Conservation (phyloP, 1,140 invertebrate species). For the Atopsyche davidsoni region DNA sequence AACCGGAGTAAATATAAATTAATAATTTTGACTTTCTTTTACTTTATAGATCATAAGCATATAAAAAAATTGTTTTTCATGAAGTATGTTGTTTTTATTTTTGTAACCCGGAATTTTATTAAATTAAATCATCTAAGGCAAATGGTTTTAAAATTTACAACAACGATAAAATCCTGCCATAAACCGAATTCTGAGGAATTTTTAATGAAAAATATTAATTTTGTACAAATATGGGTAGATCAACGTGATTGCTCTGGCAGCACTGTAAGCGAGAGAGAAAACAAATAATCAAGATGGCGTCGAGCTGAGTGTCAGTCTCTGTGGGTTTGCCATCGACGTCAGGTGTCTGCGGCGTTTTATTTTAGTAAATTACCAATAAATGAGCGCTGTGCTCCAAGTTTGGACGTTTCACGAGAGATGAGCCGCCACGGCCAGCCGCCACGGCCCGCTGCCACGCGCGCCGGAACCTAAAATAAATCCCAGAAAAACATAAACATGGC, state of each 20-base stretch:
- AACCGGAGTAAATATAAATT: no score
- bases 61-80: no score
- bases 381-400: not conserved
- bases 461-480: not conserved
- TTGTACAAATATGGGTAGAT: not conserved
- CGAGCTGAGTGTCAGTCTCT: not conserved
- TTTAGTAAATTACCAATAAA: no score
- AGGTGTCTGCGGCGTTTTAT: no score
- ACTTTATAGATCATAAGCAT: no score
- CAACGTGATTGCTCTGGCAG: not conserved
- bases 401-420: not conserved
- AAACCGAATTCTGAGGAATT: not conserved
- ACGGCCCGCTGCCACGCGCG: not conserved
- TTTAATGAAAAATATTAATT: not conserved
- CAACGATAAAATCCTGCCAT: not conserved
- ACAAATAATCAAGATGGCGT: conserved; percentile 17
- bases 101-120: not conserved
- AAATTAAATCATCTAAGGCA: not conserved
- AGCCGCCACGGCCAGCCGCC: not conserved
- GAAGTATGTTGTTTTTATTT: no score
- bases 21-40: no score
- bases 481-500: conserved; percentile 19
- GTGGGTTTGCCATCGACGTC: not conserved
- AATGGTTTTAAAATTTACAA: not conserved
- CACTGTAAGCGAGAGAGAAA: not conserved